phyloP scores from a whole-genome alignment of 2,888 invertebrate genomes.

The Latheticus oryzae region DNA sequence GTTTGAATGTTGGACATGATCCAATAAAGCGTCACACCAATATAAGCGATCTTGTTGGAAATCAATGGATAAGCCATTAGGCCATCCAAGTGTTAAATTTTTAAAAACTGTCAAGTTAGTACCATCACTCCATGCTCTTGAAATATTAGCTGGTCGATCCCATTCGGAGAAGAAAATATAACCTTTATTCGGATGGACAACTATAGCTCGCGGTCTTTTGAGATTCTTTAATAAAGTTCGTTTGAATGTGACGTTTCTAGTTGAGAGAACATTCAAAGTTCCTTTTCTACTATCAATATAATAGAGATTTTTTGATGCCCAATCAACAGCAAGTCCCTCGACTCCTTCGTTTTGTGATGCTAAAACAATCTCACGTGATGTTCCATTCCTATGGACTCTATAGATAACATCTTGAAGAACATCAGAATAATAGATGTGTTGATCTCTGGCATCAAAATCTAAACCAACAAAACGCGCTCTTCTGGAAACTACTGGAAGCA shows the following conservation, averaged over 20 bases:
- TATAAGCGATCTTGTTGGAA: constrained; percentile 88
- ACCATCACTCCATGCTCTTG: constrained; percentile 91
- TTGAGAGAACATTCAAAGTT: constrained; percentile 91
- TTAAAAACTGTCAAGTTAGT: constrained; percentile 87
- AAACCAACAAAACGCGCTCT: constrained; percentile 94
- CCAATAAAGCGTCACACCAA: constrained; percentile 97
- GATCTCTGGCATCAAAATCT: constrained; percentile 91
- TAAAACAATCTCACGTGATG: constrained; percentile 86
- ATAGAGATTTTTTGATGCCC: constrained; percentile 95
- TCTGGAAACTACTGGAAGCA: constrained; percentile 91
- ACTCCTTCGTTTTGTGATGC: constrained; percentile 98
- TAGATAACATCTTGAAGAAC: constrained; percentile 96
- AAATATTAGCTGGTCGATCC: constrained; percentile 97
- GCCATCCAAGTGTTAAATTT: constrained; percentile 95
- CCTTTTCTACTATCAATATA: constrained; percentile 96
- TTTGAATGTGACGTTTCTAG: constrained; percentile 85
- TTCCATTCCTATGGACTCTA: constrained; percentile 81
- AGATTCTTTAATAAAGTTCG: constrained; percentile 87
- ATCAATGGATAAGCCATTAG: constrained; percentile 95
- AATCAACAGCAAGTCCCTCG: constrained; percentile 94
- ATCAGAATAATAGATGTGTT: constrained; percentile 97
- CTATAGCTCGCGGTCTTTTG: constrained; percentile 94
- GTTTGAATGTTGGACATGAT: constrained; percentile 94
- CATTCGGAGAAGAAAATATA: constrained; percentile 96
- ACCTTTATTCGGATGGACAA: constrained; percentile 95